phyloP scores from a whole-genome alignment of 2,888 invertebrate species.

The Euclidia mi region DNA sequence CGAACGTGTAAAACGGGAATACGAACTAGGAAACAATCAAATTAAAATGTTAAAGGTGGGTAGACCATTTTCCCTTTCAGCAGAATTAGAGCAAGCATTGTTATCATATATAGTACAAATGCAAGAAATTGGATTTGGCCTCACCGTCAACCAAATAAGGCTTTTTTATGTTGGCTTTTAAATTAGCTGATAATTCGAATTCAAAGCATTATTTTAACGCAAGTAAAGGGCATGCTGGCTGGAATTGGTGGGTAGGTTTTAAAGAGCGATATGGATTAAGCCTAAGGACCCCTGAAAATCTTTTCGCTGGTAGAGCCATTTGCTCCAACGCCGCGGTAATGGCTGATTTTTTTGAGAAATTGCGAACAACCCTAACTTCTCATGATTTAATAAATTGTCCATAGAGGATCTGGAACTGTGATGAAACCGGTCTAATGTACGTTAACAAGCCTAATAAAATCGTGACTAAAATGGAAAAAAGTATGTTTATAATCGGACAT shows the following conservation, averaged over 20 bases:
- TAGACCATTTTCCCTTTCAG: background rate
- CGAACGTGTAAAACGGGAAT: background rate
- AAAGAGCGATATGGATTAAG: constrained; percentile 30
- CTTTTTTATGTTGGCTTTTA: constrained; percentile 22
- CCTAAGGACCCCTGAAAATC: constrained; percentile 35
- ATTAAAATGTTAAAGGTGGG: background rate
- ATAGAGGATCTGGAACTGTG: no score
- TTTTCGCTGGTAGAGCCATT: constrained; percentile 26
- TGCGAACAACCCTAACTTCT: constrained; percentile 14
- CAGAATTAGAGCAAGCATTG: background rate
- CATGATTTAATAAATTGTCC: constrained; percentile 24
- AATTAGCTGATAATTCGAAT: constrained; percentile 21
- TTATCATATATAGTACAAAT: constrained; percentile 23
- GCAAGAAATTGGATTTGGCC: constrained; percentile 31
- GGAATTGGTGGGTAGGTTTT: constrained; percentile 33
- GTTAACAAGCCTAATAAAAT: constrained; percentile 40
- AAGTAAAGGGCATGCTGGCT: constrained; percentile 27
- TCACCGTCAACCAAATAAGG: constrained; percentile 27
- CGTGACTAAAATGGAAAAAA: constrained; percentile 43
- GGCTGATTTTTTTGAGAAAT: constrained; percentile 31
- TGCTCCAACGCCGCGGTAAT: constrained; percentile 26
- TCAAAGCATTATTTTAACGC: constrained; percentile 21
- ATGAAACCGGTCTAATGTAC: constrained; percentile 44
- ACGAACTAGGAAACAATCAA: background rate
- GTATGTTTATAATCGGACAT: no score